phyloP scores from a whole-genome alignment of 2,113 vertebrate genomes.

The Onychostruthus taczanowskii region DNA sequence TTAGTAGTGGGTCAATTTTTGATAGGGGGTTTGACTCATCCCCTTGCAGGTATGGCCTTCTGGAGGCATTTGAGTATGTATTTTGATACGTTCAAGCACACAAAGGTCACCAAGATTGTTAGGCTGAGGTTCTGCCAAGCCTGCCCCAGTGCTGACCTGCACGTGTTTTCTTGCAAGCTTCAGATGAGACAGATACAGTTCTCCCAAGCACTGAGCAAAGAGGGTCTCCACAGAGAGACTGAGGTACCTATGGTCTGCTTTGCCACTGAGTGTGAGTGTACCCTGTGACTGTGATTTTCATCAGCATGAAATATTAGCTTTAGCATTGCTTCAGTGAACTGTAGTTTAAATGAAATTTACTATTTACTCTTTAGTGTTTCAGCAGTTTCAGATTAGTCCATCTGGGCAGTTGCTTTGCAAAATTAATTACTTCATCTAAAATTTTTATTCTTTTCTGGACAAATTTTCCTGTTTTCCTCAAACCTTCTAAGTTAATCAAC shows the following conservation, averaged over 20 bases:
- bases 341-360: background rate
- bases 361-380: background rate
- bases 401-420: background rate
- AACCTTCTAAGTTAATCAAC: conserved; percentile 8
- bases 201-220: background rate
- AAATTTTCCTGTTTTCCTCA: conserved; percentile 30
- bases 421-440: background rate
- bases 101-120: background rate
- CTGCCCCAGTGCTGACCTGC: background rate
- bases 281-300: background rate
- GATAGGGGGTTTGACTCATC: background rate
- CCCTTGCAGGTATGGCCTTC: background rate
- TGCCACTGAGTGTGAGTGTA: background rate
- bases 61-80: background rate
- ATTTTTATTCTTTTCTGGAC: fast-evolving
- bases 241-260: background rate
- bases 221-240: background rate
- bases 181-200: background rate
- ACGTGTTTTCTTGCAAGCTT: background rate
- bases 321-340: background rate
- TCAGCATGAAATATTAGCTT: background rate
- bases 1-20: background rate
- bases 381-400: background rate
- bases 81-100: background rate
- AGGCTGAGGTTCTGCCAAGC: background rate